Conservation (phyloP, 1,140 invertebrate species). For the Aphis gossypii region DNA sequence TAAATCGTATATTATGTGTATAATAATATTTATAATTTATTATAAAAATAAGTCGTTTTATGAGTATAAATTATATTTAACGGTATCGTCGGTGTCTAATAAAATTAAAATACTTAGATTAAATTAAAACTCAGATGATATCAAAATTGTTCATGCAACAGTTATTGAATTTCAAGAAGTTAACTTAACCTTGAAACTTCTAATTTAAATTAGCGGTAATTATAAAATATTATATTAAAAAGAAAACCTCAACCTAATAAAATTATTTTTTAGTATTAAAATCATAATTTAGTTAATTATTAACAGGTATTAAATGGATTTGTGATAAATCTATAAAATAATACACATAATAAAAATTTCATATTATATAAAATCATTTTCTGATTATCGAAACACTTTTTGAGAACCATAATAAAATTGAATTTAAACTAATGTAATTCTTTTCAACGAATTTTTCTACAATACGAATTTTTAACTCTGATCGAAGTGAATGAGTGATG, state of each 20-base stretch:
- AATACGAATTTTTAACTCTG: not conserved
- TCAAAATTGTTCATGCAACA: not conserved
- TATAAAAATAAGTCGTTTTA: not conserved
- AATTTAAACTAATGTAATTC: not conserved
- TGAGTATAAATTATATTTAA: not conserved
- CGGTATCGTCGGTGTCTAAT: not conserved
- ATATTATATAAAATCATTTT: not conserved
- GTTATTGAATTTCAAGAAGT: not conserved
- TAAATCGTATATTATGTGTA: not conserved
- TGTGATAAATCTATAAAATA: not conserved
- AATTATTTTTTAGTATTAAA: not conserved
- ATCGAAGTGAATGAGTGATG: not conserved
- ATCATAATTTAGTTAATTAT: not conserved
- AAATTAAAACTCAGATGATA: not conserved
- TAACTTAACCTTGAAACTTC: not conserved
- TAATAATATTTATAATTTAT: not conserved
- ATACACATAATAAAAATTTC: not conserved
- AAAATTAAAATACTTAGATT: not conserved
- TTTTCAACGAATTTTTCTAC: not conserved
- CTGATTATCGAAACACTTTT: not conserved
- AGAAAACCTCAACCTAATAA: not conserved
- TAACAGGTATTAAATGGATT: not conserved
- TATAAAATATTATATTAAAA: not conserved
- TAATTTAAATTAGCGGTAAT: not conserved
- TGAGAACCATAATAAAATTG: not conserved